Evolutionary conservation across 2,113 vertebrate genomes (phyloP), one percentile per base, ranked within the genome.

Genomic region (Craseonycteris thonglongyai): DNA sequence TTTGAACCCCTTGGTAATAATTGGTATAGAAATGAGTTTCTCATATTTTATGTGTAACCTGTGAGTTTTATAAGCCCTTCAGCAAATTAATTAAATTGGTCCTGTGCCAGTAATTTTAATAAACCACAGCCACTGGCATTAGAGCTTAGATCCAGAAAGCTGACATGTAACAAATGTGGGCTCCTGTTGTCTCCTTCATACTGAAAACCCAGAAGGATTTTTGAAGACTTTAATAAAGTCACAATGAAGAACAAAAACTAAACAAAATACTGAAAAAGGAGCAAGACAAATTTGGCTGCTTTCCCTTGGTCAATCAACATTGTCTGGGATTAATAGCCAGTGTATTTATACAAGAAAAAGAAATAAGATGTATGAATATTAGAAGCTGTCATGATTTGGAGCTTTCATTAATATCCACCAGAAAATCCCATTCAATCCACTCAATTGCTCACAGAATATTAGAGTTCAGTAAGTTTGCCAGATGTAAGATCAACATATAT

Each of bases 41-140:
- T 83, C 75, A 61, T 92, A 80, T 92, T 87, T 90, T 66, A 56
- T 92, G 38, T 82, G 65, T 79, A 87, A 59, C 28, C 26, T 56
- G 75, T 93, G 80, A 95, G 42, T 95, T 93, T 51, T 95, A 68
- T 72, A 88, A 72, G 76, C 88, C 79, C 59, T 88, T 87, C 66
- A 88, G 71, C n/a, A 95, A 93, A 95, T 96, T 94, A 90, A 96
- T 94, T 95, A 92, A 92, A 84, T 93, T 93, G 95, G 49, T 35
- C 40, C 22, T 40, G 54, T 68, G 81, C 88, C 81, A 91, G 84
- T 49, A 84, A 61, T 88, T 90, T 89, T 81, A 92, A 92, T 93
- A 92, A 95, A 24, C 42, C 19, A 30, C 42, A 76, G 28, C 56
- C 40, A 88, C 35, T 85, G 74, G 54, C 66, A 15, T 84, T 68